Percentiles rank a stretch among this genome's conserved stretches.
Evolutionary conservation across 2,888 invertebrate species (phyloP).

Genomic region (Drosophila falleni): DNA sequence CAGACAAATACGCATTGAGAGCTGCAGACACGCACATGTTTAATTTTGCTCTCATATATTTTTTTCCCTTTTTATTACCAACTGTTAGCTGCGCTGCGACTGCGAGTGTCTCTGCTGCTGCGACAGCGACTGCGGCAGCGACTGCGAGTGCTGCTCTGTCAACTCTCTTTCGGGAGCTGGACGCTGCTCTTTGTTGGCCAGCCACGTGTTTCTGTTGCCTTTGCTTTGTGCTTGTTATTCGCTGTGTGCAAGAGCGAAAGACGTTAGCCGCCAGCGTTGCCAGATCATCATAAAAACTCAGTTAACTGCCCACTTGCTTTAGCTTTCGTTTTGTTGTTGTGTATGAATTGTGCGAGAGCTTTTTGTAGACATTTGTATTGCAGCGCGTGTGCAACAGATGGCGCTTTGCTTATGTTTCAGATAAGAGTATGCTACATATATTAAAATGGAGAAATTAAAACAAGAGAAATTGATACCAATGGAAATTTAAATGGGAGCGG

Average conservation of each 20-base stretch:
- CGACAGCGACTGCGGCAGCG: conserved; percentile 21
- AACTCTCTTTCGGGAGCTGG: conserved; percentile 40
- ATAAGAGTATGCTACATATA: conserved; percentile 1
- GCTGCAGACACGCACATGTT: conserved; percentile 20
- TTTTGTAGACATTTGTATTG: conserved; percentile 60
- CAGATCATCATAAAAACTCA: conserved; percentile 18
- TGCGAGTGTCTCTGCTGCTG: background rate
- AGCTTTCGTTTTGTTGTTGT: conserved; percentile 10
- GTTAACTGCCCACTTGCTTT: conserved; percentile 10
- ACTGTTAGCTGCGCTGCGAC: conserved; percentile 29
- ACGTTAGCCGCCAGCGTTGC: conserved; percentile 45
- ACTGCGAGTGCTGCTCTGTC: conserved; percentile 1
- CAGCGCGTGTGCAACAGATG: conserved; percentile 57
- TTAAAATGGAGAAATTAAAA: background rate
- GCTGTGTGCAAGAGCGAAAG: conserved; percentile 32
- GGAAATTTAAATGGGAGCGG: too few relatives aligned
- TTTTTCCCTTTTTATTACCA: conserved; percentile 10
- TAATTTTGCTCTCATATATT: conserved; percentile 25
- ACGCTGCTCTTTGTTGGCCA: conserved; percentile 51
- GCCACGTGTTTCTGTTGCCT: conserved; percentile 70
- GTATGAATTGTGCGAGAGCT: conserved; percentile 24
- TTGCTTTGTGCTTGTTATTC: conserved; percentile 69
- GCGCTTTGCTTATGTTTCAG: conserved; percentile 32
- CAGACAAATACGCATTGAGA: conserved; percentile 38
- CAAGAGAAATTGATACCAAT: background rate